These are phyloP conservation scores for Delia radicum DNA, from an alignment of 1,140 invertebrate genomes.

Conservation along the genomic window DNA sequence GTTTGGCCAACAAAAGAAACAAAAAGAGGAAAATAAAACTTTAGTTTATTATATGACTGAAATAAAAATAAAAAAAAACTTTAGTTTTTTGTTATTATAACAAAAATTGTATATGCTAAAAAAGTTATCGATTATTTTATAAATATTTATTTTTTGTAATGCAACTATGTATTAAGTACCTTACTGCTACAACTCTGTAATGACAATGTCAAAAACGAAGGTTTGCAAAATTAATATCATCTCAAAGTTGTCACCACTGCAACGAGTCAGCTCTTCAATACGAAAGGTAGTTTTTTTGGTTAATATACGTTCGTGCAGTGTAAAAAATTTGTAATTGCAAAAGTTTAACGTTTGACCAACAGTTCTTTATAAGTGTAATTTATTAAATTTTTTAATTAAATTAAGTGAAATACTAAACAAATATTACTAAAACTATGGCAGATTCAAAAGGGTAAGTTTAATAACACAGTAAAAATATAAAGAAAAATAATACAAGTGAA, in stretches of 20 bases:
- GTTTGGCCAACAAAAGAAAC: no score
- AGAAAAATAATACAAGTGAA: background rate
- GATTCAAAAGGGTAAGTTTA: conserved; percentile 29
- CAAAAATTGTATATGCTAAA: no score
- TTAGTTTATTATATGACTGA: no score
- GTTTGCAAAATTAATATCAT: background rate
- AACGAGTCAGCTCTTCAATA: conserved; percentile 15
- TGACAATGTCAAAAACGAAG: conserved; percentile 4
- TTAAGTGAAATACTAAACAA: background rate
- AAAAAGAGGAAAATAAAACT: no score
- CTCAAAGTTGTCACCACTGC: conserved; percentile 5
- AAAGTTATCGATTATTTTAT: no score
- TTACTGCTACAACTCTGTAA: background rate
- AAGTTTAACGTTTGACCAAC: background rate
- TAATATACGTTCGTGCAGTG: conserved; percentile 16
- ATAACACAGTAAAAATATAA: background rate
- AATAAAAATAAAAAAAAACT: no score
- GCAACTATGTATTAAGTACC: background rate
- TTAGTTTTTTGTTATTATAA: no score
- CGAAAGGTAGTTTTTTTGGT: background rate
- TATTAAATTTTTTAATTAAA: conserved; percentile 5
- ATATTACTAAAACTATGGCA: conserved; percentile 21
- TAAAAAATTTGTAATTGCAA: background rate
- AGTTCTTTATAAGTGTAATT: conserved; percentile 9
- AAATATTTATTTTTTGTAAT: no score